Evolutionary conservation across 2,113 vertebrate species (phyloP), one percentile per base, ranked within the genome.

Genomic region (Microtus oregoni): DNA sequence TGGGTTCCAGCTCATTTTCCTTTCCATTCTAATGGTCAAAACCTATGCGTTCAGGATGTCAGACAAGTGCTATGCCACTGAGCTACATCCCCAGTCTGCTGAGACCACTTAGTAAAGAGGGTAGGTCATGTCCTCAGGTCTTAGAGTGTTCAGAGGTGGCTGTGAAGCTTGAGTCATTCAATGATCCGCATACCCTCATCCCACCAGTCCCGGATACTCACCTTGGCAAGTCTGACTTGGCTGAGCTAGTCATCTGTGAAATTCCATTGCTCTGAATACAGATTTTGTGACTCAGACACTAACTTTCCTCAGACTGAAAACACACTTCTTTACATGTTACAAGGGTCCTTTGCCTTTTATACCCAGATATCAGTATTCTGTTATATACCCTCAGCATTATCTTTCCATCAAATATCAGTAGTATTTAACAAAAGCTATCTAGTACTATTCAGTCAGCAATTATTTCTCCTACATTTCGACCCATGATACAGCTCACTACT

Each of bases 401-500:
- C 41, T 90, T 38, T 85, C 70, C 85, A 7, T 30, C 5, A n/a
- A 19, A 41, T 5, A 86, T 19, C 19, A 38, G 38, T 73, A 32
- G 35, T n/a, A n/a, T 52, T 82, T 89, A 81, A 86, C 38, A 88
- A 65, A 32, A 58, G 30, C 50, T 32, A 75, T 63, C n/a, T 44
- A 77, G 67, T 41, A 70, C 17, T 38, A 79, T 13, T 86, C 17
- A 73, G 32, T 7, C 75, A 81, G 24, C 52, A n/a, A 81, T 75
- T 77, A 82, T 38, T 79, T 92, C 75, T 90, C 61, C 22, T 77
- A 75, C 47, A 5, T 85, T 83, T 92, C 41, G 94, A 90, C 77
- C 67, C 6, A 76, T 61, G 28, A 61, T 52, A 58, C 22, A n/a
- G 83, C 70, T 83, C 35, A 88, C 20, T 50, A 55, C 67, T 52